phyloP scores from a whole-genome alignment of 2,888 invertebrate genomes.

The Agonopterix subpropinquella region DNA sequence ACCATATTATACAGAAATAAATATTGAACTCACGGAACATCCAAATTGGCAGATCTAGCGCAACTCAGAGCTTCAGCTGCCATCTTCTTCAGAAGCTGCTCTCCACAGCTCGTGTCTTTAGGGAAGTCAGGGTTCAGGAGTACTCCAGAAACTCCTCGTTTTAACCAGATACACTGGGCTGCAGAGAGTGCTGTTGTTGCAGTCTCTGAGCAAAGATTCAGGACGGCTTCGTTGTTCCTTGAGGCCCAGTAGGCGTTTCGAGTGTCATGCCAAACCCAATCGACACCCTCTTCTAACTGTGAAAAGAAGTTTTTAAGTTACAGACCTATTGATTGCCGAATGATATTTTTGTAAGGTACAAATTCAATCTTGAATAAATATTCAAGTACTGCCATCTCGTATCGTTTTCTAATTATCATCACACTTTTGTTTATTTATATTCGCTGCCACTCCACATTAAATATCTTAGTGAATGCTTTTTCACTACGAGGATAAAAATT shows the following conservation, averaged over 20 bases:
- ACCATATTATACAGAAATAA: neutral
- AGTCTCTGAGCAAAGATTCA: slow-evolving; percentile 54
- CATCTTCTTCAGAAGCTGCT: slow-evolving; percentile 41
- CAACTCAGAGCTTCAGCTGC: slow-evolving; percentile 47
- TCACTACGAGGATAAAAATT: too few species aligned
- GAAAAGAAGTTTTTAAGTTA: too few species aligned
- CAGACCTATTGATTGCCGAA: too few species aligned
- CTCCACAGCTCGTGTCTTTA: slow-evolving; percentile 34
- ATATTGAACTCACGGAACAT: slow-evolving; percentile 39
- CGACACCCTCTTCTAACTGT: slow-evolving; percentile 19
- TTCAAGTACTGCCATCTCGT: too few species aligned
- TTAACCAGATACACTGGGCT: slow-evolving; percentile 53
- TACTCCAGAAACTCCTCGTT: slow-evolving; percentile 47
- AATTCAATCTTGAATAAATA: too few species aligned
- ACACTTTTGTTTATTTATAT: too few species aligned
- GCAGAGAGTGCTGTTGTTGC: slow-evolving; percentile 37
- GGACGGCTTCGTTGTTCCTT: slow-evolving; percentile 34
- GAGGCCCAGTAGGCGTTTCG: slow-evolving; percentile 41
- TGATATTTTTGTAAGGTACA: too few species aligned
- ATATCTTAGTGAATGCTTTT: too few species aligned
- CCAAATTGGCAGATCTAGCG: slow-evolving; percentile 36
- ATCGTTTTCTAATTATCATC: too few species aligned
- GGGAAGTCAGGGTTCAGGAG: slow-evolving; percentile 47
- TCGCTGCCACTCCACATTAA: too few species aligned
- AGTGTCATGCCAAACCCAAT: slow-evolving; percentile 45